phyloP scores from a whole-genome alignment of 92 coral and sea anemone species.

The Phymanthus crucifer region DNA sequence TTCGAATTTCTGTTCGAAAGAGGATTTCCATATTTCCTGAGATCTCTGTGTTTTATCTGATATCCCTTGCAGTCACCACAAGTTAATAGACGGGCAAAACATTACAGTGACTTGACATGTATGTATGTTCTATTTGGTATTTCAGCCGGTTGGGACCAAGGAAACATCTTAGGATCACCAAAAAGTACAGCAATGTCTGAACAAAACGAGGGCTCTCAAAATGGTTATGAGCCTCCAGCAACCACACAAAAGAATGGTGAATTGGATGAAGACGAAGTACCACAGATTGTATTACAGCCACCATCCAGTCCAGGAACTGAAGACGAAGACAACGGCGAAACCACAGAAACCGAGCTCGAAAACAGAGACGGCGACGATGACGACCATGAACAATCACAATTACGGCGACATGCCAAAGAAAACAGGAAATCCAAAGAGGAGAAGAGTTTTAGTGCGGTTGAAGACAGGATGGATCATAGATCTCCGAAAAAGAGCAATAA shows the following conservation, averaged over 20 bases:
- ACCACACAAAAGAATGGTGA: conserved; percentile 22
- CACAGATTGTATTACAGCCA: conserved; percentile 75
- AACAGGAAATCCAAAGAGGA: conserved; percentile 27
- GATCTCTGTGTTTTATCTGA: no score
- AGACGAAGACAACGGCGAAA: conserved; percentile 63
- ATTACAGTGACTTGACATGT: background rate
- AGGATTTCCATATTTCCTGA: no score
- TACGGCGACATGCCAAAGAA: background rate
- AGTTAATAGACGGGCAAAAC: background rate
- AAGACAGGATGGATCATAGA: conserved; percentile 32
- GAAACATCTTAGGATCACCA: conserved; percentile 43
- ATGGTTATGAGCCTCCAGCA: background rate
- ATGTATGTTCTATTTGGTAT: background rate
- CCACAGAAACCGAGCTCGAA: conserved; percentile 61
- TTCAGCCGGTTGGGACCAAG: conserved; percentile 69
- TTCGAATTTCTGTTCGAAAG: no score
- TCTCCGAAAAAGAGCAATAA: conserved; percentile 25
- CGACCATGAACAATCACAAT: conserved; percentile 31
- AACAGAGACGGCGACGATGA: conserved; percentile 44
- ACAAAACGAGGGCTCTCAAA: conserved; percentile 23
- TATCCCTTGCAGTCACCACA: no score
- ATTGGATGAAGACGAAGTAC: conserved; percentile 45
- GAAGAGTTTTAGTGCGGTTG: conserved; percentile 15
- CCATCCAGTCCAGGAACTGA: conserved; percentile 82
- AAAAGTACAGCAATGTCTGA: conserved; percentile 48